Conservation (phyloP, 1,140 invertebrate species). For the Ooceraea biroi region DNA sequence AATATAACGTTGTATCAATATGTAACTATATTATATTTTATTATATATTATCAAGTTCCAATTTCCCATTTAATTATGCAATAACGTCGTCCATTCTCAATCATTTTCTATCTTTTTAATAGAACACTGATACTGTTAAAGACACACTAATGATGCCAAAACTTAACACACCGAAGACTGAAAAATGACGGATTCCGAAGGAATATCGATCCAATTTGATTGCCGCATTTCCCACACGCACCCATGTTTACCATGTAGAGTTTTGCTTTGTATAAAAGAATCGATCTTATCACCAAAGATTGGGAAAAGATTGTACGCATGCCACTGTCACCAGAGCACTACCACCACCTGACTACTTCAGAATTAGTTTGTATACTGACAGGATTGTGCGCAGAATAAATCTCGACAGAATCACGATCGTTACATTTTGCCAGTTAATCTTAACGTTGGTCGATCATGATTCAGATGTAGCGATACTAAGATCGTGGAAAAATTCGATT, state of each 20-base stretch:
- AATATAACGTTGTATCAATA: neutral
- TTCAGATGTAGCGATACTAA: neutral
- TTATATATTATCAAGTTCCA: neutral
- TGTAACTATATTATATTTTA: neutral
- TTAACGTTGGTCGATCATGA: conserved; percentile 19
- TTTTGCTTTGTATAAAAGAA: conserved; percentile 53
- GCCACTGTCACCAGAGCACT: conserved; percentile 81
- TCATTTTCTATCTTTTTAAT: neutral
- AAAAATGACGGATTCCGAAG: conserved; percentile 43
- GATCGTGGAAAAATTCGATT: neutral
- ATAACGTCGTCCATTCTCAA: neutral
- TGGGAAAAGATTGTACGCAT: conserved; percentile 76
- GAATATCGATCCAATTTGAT: conserved; percentile 61
- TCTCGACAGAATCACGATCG: neutral
- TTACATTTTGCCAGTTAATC: conserved; percentile 64
- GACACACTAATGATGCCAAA: neutral
- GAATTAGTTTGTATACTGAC: conserved; percentile 62
- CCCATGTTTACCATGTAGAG: conserved; percentile 31
- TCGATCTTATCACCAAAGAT: conserved; percentile 52
- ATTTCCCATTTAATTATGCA: conserved; percentile 13
- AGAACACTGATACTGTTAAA: neutral
- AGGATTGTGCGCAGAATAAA: conserved; percentile 31
- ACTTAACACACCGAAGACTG: neutral
- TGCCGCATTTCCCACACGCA: conserved; percentile 63
- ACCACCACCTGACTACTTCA: conserved; percentile 80